Conservation (phyloP, 1,140 invertebrate species). For the Acromyrmex heyeri region DNA sequence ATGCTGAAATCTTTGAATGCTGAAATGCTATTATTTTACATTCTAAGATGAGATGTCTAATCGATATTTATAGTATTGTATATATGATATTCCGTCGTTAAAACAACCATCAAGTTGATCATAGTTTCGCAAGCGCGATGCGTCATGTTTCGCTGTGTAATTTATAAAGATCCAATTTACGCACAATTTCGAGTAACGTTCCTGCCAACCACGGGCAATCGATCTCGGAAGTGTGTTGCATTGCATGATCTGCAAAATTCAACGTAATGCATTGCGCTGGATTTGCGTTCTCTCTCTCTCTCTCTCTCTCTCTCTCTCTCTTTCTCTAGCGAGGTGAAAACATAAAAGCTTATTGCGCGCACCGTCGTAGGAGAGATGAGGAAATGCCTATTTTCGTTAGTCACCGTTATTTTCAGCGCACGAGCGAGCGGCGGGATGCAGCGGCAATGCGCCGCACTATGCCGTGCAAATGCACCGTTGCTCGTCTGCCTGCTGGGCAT, state of each 20-base stretch:
- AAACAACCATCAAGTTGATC: background rate
- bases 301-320: background rate
- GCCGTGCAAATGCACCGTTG: conserved; percentile 69
- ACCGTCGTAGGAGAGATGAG: conserved; percentile 67
- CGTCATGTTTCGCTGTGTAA: conserved; percentile 11
- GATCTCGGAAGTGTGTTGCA: conserved; percentile 40
- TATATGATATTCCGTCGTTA: background rate
- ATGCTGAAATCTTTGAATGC: no score
- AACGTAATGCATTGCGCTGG: conserved; percentile 33
- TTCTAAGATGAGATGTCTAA: background rate
- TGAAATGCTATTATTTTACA: background rate
- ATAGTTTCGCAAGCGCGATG: background rate
- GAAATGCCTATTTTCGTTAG: conserved; percentile 73
- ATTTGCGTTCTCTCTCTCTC: background rate
- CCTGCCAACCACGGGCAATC: conserved; percentile 15
- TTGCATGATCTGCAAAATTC: conserved; percentile 59
- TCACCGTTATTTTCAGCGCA: conserved; percentile 74
- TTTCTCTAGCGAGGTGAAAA: conserved; percentile 36
- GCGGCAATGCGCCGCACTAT: conserved; percentile 62
- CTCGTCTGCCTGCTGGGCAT: conserved; percentile 57
- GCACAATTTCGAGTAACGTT: conserved; percentile 52
- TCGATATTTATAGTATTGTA: background rate
- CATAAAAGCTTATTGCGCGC: conserved; percentile 68
- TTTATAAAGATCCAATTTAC: conserved; percentile 57
- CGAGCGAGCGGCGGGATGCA: conserved; percentile 57